phyloP scores from a whole-genome alignment of 2,888 invertebrate species.

The Caradrina kadenii region DNA sequence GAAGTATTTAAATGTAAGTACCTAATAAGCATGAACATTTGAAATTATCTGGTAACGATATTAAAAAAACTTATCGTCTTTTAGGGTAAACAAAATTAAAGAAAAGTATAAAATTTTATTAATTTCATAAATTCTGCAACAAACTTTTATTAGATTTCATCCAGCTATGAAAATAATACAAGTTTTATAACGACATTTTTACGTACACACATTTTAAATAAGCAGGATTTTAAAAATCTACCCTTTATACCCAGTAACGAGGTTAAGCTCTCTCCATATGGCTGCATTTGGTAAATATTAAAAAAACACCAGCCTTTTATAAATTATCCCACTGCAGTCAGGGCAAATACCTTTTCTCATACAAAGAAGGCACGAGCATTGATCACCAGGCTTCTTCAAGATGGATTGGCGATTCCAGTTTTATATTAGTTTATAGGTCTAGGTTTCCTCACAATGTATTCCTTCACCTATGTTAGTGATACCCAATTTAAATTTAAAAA shows the following conservation, averaged over 20 bases:
- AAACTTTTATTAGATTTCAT: slow-evolving; percentile 7
- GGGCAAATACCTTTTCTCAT: too few relatives aligned
- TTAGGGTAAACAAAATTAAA: not conserved
- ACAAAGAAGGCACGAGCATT: too few relatives aligned
- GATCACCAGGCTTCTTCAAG: too few relatives aligned
- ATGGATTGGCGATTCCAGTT: too few relatives aligned
- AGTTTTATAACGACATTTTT: slow-evolving; percentile 22
- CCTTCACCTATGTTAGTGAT: too few relatives aligned
- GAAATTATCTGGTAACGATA: not conserved
- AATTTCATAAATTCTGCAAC: not conserved
- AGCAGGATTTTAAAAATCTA: slow-evolving; percentile 9
- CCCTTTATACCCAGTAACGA: not conserved
- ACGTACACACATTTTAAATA: slow-evolving; percentile 3
- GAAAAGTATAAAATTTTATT: not conserved
- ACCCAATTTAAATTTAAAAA: too few relatives aligned
- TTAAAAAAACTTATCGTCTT: not conserved
- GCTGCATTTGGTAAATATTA: not conserved
- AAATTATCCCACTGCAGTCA: too few relatives aligned
- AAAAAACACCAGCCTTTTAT: too few relatives aligned
- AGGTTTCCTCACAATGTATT: too few relatives aligned
- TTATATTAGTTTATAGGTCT: too few relatives aligned
- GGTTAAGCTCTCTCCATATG: not conserved
- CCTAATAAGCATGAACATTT: not conserved
- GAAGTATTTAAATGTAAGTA: slow-evolving; percentile 20
- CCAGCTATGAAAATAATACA: slow-evolving; percentile 2